phyloP scores from a whole-genome alignment of 1,140 invertebrate species.

The Druon quercuslanigerum region DNA sequence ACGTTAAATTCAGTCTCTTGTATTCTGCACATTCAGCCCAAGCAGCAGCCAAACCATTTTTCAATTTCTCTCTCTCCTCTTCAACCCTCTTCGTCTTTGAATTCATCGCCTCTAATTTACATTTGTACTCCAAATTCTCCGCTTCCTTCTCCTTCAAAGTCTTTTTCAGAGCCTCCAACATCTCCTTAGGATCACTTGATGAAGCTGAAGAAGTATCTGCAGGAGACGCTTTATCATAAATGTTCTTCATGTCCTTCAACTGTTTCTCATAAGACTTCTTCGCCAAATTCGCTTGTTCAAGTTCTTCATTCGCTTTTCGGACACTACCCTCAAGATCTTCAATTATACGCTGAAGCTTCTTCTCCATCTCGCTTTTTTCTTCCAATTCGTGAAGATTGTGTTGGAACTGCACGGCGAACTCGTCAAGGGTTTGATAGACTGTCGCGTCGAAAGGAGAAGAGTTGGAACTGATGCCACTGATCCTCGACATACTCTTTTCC shows the following conservation, averaged over 20 bases:
- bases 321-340: slow-evolving; percentile 60
- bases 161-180: slow-evolving; percentile 54
- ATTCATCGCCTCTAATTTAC: slow-evolving; percentile 79
- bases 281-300: slow-evolving; percentile 61
- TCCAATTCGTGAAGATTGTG: slow-evolving; percentile 36
- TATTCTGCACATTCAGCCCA: slow-evolving; percentile 79
- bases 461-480: slow-evolving; percentile 62
- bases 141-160: slow-evolving; percentile 58
- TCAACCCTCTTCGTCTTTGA: slow-evolving; percentile 79
- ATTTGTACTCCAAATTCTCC: slow-evolving; percentile 77
- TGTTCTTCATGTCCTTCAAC: slow-evolving; percentile 70
- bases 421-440: slow-evolving; percentile 67
- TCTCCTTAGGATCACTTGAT: slow-evolving; percentile 49
- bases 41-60: slow-evolving; percentile 78
- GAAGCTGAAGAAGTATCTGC: slow-evolving; percentile 33
- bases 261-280: slow-evolving; percentile 69
- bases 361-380: slow-evolving; percentile 62
- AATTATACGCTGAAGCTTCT: slow-evolving; percentile 62
- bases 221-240: slow-evolving; percentile 60
- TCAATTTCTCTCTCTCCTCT: slow-evolving; percentile 77
- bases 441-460: slow-evolving; percentile 60
- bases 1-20: slow-evolving; percentile 76
- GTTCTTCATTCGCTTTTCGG: slow-evolving; percentile 51
- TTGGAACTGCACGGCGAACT: slow-evolving; percentile 62
- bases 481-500: slow-evolving; percentile 60